Evolutionary conservation across 2,113 vertebrate species (phyloP), one percentile per base, ranked within the genome.

Genomic region (Pteruthius melanotis): DNA sequence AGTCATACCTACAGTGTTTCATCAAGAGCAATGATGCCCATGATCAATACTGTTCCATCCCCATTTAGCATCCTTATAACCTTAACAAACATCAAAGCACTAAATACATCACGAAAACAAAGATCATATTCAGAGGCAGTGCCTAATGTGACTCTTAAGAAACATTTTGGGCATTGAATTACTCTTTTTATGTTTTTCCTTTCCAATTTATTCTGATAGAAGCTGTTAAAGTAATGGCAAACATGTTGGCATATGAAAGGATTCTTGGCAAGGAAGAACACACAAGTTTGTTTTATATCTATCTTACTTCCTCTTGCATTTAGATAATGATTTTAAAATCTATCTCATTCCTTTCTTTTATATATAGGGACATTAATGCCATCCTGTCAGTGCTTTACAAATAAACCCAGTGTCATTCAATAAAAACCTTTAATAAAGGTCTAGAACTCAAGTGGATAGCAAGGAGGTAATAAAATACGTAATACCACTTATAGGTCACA

Each of bases 381-480:
- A 95, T 83, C 40, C 66, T 94, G 82, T 80, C 90, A 85, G 61
- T 56, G 50, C 56, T 95, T 90, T 91, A 94, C 90, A 93, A 95
- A 96, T 96, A 96, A 95, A 90, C 75, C 50, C 78, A 93, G 44
- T 83, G 37, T 44, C 37, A 75, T 66, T 94, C 90, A 93, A 61
- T 94, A 96, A 96, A 92, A 85, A 65, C 88, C 89, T 97, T 97
- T 94, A 97, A 91, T 87, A 97, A 96, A 96, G 91, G 42, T 87
- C 92, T 95, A 79, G 92, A 40, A 49, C 82, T 95, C 88, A 94
- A 85, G 60, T 60, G 82, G 90, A 95, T 79, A 94, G 85, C 56
- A 93, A 97, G 64, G 83, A 93, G 74, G 88, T 84, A 97, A 97
- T 96, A 97, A 97, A 97, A 97, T 66, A 45, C 18, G 47, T 96